Base-by-base conservation (phyloP, 2,113 vertebrate species). In the Cebidichthys violaceus region DNA sequence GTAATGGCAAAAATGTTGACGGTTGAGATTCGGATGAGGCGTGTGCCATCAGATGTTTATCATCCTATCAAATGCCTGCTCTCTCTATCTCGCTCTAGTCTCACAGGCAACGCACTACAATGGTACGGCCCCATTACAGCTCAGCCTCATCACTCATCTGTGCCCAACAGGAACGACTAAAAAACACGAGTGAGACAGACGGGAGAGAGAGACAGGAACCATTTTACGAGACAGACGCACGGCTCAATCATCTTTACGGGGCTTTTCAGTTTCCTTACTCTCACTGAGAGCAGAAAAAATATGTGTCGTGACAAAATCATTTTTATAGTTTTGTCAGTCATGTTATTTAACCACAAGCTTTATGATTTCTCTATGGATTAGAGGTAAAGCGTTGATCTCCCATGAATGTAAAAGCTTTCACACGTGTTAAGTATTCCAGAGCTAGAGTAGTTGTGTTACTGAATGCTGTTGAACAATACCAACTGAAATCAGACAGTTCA, bases 1-100 rank as follows among this genome's bases (percentile, higher is more conserved):
- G 74, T 17, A 72, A 85, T 55, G 22, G 45, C 54, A 79, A 79
- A 90, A 87, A 92, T 83, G 90, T 88, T 75, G 83, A 88, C 29
- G 22, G 92, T 78, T 82, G 41, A 80, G 71, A 83, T 86, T 55
- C 65, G 41, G 62, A 66, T 52, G 73, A 52, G 50, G 24, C 47
- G 10, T 18, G 41, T 45, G 70, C 43, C 41, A 33, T 6, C 24
- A 29, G 3, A 76, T 54, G 64, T 77, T 85, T 77, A 47, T 74
- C 65, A 70, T 77, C 65, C 61, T 9, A 68, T 62, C 41, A 70
- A 73, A 73, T 39, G 9, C 27, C 13, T 27, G 41, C 41, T 57
- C 45, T 62, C 27, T 33, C 59, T 20, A 3, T 35, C 24, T 39
- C 35, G 57, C 61, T 62, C 35, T 29, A 54, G 33, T 64, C 37